Base-by-base conservation (phyloP, 2,797 vertebrate species). In the Rallus crepitans region DNA sequence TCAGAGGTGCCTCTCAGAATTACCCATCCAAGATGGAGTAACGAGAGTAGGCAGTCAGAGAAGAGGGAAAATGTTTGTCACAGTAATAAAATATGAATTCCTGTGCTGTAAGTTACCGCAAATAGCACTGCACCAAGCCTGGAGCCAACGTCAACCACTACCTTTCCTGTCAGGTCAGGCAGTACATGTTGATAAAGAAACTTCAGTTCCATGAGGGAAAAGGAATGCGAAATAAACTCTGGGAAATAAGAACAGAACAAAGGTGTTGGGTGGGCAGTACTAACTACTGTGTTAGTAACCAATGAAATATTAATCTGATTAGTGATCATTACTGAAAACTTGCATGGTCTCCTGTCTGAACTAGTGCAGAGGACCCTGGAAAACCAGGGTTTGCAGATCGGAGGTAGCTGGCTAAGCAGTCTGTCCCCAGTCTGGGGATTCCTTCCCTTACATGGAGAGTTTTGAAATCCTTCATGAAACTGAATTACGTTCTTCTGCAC, bases 151-250 rank as follows among this genome's bases (percentile, higher is more conserved):
- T 99, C 99, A 97, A 99, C 98, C 98, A 99, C 96, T 80, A 98
- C 82, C 77, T 98, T 98, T 72, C 98, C 99, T 12, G 98, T 98
- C 89, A 99, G 98, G 89, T 99, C 99, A 47, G 99, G 99, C 55
- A 99, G 98, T 93, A 98, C 97, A 28, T 98, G 98, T 71, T 98
- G 98, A 97, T 99, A 99, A 94, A 99, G 97, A 96, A 99, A 99
- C 98, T 98, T 98, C 87, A 99, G 98, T 97, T 99, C 99, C 85
- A 97, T 35, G 63, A 98, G 93, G 11, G 99, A 99, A 98, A 99
- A 99, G 16, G 99, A 99, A 98, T 99, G 99, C 66, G 99, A 99
- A 97, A 99, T 98, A 97, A 99, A 99, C 64, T 99, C 99, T 99
- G 98, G 73, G 94, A 91, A 98, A 97, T 85, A 88, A 98, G 86